Evolutionary conservation across 2,888 invertebrate genomes (phyloP).

Genomic region (Hydrotaea cyrtoneurina): DNA sequence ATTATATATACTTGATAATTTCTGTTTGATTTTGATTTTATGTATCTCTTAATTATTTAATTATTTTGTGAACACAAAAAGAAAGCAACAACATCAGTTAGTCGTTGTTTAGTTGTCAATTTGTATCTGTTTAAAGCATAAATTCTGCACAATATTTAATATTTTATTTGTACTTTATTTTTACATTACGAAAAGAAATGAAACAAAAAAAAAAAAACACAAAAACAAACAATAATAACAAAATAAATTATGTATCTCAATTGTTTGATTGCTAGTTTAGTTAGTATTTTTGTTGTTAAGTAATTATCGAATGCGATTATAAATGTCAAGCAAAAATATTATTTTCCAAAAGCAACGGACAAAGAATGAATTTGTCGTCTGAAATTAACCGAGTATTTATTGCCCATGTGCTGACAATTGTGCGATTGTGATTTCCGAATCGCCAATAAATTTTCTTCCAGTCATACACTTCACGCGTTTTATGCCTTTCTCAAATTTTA

Average conservation of each 20-base stretch:
- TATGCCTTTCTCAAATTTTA: too few species aligned
- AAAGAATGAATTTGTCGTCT: too few species aligned
- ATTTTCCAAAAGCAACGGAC: too few species aligned
- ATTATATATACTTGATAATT: background rate
- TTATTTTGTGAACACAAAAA: background rate
- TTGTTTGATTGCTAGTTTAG: background rate
- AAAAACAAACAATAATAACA: background rate
- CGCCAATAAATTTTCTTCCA: too few species aligned
- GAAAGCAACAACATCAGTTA: background rate
- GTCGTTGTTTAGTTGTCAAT: conserved; percentile 10
- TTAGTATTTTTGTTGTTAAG: too few species aligned
- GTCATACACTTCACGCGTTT: too few species aligned
- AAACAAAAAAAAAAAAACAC: background rate
- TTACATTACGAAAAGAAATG: background rate
- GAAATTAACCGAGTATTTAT: too few species aligned
- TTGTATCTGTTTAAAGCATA: conserved; percentile 15
- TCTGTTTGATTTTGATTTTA: background rate
- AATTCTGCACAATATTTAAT: conserved; percentile 25
- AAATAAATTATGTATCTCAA: background rate
- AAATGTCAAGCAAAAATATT: too few species aligned
- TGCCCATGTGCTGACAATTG: too few species aligned
- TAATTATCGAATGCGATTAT: too few species aligned
- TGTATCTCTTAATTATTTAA: conserved; percentile 13
- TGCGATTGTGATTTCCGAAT: too few species aligned
- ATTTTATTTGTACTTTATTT: conserved; percentile 1